Evolutionary conservation across 2,888 invertebrate genomes (phyloP).

Genomic region (Didymodactylos carnosus): DNA sequence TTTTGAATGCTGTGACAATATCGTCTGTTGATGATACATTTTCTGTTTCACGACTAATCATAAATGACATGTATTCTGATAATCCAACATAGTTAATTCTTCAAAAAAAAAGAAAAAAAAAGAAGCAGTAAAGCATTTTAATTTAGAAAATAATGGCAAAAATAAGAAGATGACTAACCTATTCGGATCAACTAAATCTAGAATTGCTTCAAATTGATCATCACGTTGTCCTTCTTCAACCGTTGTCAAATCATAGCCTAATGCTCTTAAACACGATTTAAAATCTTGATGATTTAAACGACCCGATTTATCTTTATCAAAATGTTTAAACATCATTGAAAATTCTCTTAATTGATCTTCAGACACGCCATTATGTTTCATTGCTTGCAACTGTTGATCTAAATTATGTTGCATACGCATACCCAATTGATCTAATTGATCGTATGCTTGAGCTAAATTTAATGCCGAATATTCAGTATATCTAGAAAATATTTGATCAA

Average conservation of each 20-base stretch:
- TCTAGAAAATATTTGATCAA: too few relatives aligned
- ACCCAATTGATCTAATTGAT: slow-evolving; percentile 91
- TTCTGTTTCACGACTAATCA: slow-evolving; percentile 99
- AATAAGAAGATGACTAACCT: too few relatives aligned
- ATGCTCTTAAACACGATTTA: slow-evolving; percentile 89
- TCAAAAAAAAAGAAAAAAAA: slow-evolving; percentile 6
- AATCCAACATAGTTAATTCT: slow-evolving; percentile 87
- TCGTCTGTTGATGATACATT: slow-evolving; percentile 97
- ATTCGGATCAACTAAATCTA: slow-evolving; percentile 49
- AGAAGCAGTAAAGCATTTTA: too few relatives aligned
- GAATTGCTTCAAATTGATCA: slow-evolving; percentile 89
- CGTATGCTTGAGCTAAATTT: slow-evolving; percentile 86
- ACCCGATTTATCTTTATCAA: slow-evolving; percentile 96
- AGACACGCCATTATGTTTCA: slow-evolving; percentile 77
- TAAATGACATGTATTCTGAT: slow-evolving; percentile 99
- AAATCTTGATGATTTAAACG: slow-evolving; percentile 94
- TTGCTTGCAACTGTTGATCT: slow-evolving; percentile 93
- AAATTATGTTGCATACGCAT: slow-evolving; percentile 99
- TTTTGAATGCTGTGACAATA: slow-evolving; percentile 96
- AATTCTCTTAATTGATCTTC: slow-evolving; percentile 80
- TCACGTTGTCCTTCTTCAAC: slow-evolving; percentile 97
- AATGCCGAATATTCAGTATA: slow-evolving; percentile 83
- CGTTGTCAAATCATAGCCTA: slow-evolving; percentile 97
- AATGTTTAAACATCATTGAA: slow-evolving; percentile 99
- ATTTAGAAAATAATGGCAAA: too few relatives aligned